phyloP scores from a whole-genome alignment of 2,888 invertebrate genomes.

The Hesperia comma region DNA sequence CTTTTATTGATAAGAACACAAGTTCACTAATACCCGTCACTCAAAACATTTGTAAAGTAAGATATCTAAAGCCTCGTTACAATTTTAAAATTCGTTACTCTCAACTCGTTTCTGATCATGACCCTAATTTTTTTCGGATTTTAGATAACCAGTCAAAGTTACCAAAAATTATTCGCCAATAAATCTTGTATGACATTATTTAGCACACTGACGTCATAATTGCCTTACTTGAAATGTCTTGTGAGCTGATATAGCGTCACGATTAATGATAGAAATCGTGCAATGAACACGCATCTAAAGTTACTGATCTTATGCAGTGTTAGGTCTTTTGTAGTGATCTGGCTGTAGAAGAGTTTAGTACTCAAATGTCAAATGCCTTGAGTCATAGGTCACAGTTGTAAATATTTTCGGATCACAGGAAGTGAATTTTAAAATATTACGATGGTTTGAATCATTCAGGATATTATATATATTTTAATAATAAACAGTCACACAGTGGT shows the following conservation, averaged over 20 bases:
- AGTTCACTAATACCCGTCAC: no score
- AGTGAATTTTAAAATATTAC: slow-evolving; percentile 21
- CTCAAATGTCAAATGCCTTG: slow-evolving; percentile 25
- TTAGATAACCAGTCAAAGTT: background rate
- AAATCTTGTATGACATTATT: slow-evolving; percentile 4
- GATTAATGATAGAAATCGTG: slow-evolving; percentile 33
- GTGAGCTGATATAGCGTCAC: slow-evolving; percentile 11
- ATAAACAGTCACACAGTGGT: no score
- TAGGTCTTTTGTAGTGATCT: background rate
- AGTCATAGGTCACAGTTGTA: slow-evolving; percentile 27
- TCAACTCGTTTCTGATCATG: background rate
- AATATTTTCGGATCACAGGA: slow-evolving; percentile 24
- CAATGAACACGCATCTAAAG: slow-evolving; percentile 18
- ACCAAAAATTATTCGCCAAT: slow-evolving; percentile 5
- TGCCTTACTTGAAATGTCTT: slow-evolving; percentile 9
- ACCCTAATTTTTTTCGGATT: background rate
- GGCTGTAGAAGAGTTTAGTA: slow-evolving; percentile 14
- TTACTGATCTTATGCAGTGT: slow-evolving; percentile 10
- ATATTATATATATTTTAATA: no score
- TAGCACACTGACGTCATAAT: slow-evolving; percentile 2
- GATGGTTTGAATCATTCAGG: background rate
- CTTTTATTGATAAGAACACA: no score
- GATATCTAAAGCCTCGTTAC: background rate
- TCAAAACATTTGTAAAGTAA: no score
- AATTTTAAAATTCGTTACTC: background rate